phyloP scores from a whole-genome alignment of 2,113 vertebrate species.

The Ciconia stormi region DNA sequence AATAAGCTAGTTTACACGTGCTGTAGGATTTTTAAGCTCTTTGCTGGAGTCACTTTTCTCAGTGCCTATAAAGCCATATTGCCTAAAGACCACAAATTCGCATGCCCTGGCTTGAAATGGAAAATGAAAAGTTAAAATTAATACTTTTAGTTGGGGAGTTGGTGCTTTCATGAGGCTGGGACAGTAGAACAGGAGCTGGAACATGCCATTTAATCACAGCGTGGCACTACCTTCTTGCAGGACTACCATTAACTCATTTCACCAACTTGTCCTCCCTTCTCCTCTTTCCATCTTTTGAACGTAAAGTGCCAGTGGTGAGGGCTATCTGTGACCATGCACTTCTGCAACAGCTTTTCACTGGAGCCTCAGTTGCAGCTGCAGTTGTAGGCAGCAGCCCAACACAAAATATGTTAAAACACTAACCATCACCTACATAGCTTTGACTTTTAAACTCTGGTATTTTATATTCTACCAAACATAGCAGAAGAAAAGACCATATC shows the following conservation, averaged over 20 bases:
- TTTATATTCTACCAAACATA: background rate
- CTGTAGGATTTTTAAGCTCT: background rate
- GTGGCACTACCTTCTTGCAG: background rate
- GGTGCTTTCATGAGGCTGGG: background rate
- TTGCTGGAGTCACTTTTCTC: background rate
- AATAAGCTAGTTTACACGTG: background rate
- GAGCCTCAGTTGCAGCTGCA: background rate
- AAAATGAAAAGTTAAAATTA: background rate
- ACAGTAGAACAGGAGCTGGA: background rate
- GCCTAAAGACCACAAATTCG: background rate
- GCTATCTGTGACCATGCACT: accelerated
- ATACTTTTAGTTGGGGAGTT: background rate
- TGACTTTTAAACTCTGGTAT: background rate
- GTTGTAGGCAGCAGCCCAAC: background rate
- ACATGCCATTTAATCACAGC: background rate
- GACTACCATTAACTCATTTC: background rate
- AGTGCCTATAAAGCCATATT: background rate
- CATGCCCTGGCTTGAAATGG: background rate
- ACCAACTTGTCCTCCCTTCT: background rate
- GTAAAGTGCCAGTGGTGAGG: background rate
- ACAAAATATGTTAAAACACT: background rate
- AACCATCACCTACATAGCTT: background rate
- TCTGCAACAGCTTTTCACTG: background rate
- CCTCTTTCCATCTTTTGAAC: background rate
- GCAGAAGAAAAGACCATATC: background rate